Base-by-base conservation (phyloP, 2,113 vertebrate genomes). In the Gobio gobio region DNA sequence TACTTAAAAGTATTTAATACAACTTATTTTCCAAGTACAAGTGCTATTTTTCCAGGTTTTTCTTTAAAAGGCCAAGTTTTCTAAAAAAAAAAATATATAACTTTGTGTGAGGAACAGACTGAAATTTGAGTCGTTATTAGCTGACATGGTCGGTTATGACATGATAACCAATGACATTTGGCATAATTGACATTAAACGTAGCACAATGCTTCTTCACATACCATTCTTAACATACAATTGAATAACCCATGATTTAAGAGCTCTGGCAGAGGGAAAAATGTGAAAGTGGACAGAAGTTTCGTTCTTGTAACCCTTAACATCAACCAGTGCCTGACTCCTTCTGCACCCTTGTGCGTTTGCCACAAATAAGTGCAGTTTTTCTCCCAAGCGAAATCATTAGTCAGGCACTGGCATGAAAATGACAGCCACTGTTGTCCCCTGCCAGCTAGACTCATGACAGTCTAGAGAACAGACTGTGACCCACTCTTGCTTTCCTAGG, bases 321-420 rank as follows among this genome's bases (percentile, higher is more conserved):
- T 75, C 49, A 82, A 56, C 83, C 56, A 47, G 58, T 20, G 33
- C 26, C 54, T 22, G 49, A 58, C 70, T 45, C 68, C 20, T 49
- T 86, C 59, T 63, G 68, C 43, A 33, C 36, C 2, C 54, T 14
- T 47, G 26, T 80, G 24, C 14, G 47, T 79, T 72, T 56, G 29
- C 33, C n/a, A 70, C 40, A 80, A 47, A 45, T 76, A 80, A 88
- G 75, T 59, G 49, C 73, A 83, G 16, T 33, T 33, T 64, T 63
- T 20, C 22, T 87, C 83, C 63, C 63, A 6, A 72, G 72, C 72
- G 54, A 51, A 64, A 47, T 88, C 77, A 79, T 72, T 84, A 84
- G 70, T 82, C 82, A 51, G 36, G 10, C 54, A 1, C 59, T 84
- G 70, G 40, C 59, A 77, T 61, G 81, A 86, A 86, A 86, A 77